Evolutionary conservation across 1,140 invertebrate genomes (phyloP), one percentile per base, ranked within the genome.

Genomic region (Bombus picipes): DNA sequence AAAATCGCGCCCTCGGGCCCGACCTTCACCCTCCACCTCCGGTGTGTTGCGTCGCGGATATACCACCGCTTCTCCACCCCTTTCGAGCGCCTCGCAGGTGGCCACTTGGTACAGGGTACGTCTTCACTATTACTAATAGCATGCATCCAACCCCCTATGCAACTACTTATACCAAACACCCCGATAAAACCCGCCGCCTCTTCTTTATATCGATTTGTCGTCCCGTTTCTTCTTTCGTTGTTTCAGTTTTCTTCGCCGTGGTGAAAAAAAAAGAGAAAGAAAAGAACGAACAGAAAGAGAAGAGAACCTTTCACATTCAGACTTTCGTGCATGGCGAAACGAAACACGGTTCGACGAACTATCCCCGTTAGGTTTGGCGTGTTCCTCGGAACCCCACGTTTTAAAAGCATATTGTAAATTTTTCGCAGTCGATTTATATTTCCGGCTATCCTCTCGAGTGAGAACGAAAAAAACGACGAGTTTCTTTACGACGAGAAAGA

Each of bases 91-190:
- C 92, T 92, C 94, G 93, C 96, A 97, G 97, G 97, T 97, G 96
- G 97, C 97, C 95, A 97, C 96, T 95, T 97, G 97, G 97, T 97
- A 96, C 96, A 96, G 97, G 97, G 97, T 97, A 97, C 95, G 97
- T 97, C 96, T 95, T 94, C 93, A 95, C 95, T 95, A 89, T 95
- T 95, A 96, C 94, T 95, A 95, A 94, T 95, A 94, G 94, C 94
- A 95, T 95, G 94, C 90, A 90, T 92, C 74, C 87, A 85, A 37
- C 43, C 74, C 86, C 28, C 34, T 83, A 57, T 70, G 34, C 72
- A 57, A 70, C 53, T 59, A 28, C 37, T 47, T 37, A 39, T 53
- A 53, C 47, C 47, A 53, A 53, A 53, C 5, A 53, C 47, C 47
- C 18, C 47, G 47, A 53, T 53, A 43, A 25, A 12, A 37, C 15